These are phyloP conservation scores for Rana temporaria DNA, from an alignment of 2,113 vertebrate genomes.

Conservation along the genomic window DNA sequence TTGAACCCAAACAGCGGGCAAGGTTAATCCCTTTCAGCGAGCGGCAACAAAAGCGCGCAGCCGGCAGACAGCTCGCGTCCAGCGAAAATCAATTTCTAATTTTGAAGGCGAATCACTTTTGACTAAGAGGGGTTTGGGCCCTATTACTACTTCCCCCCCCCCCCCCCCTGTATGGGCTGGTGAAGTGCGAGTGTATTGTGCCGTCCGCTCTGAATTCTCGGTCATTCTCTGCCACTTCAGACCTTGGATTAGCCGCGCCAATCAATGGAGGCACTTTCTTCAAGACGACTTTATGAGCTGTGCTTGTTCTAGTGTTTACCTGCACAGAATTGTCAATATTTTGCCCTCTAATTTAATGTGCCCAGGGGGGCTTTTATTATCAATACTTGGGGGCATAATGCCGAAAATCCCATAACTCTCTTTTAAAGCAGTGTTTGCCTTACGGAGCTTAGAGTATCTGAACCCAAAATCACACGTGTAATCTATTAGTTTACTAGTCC, in stretches of 20 bases:
- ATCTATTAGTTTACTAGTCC: too few species aligned
- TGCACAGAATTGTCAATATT: neutral
- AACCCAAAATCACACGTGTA: too few species aligned
- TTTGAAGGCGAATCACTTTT: constrained; percentile 84
- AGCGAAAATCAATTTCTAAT: constrained; percentile 85
- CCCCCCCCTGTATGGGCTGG: constrained; percentile 73
- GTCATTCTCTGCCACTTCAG: constrained; percentile 73
- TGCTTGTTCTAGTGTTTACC: neutral
- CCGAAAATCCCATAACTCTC: neutral
- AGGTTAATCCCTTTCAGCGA: constrained; percentile 75
- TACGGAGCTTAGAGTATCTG: too few species aligned
- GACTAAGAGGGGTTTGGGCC: constrained; percentile 81
- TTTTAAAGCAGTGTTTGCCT: too few species aligned
- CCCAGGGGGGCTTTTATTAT: neutral
- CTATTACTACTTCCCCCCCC: too few species aligned
- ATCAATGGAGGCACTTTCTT: constrained; percentile 67
- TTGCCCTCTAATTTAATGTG: neutral
- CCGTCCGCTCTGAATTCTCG: constrained; percentile 79
- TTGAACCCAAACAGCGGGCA: constrained; percentile 65
- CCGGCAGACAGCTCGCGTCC: constrained; percentile 73
- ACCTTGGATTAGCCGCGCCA: constrained; percentile 65
- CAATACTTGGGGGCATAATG: neutral
- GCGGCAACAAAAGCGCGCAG: constrained; percentile 71
- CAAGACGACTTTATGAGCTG: constrained; percentile 8
- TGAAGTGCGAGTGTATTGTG: constrained; percentile 76